Base-by-base conservation (phyloP, 92 coral and sea anemone species). In the Hydrozoanthus gracilis region DNA sequence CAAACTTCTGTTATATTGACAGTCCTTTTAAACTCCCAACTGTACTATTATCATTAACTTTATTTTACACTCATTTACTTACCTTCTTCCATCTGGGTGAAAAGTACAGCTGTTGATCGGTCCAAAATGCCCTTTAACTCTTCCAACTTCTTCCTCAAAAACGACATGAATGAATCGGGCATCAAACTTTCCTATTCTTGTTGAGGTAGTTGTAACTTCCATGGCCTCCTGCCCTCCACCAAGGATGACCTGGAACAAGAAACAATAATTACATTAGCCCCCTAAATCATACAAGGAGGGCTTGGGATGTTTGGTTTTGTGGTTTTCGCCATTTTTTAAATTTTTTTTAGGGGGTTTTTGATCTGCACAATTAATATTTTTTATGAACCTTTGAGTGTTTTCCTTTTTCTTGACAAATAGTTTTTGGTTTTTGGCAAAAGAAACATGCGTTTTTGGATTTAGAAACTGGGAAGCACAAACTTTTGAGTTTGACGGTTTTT, bases 81-180 rank as follows among this genome's bases (percentile, higher is more conserved):
- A 96, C 99, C 99, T 96, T 90, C 90, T 93, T n/a, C 99, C 99
- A 92, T 96, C 98, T 18, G 99, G 99, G 82, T 96, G 99, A 87
- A 96, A 96, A 27, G 99, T 94, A 4, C 94, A 88, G 67, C 98
- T 91, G 92, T 96, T 96, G 46, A 96, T 96, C 27, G 99, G 99
- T 14, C 99, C 99, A 93, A 96, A 96, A 82, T 96, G 99, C 8
- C 99, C 99, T 55, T 95, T 96, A 11, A 96, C 99, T 78, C 99
- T 84, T 16, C 99, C 99, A 10, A 96, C 94, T 84, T 96, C 99
- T 77, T 96, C 99, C 70, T 96, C 99, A 86, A 96, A 96, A 17
- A 95, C 89, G 64, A 93, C 90, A 70, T 96, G 99, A 71, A 93
- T 93, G 91, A 96, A 96, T 50, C 99, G 72, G 5, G 99, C 99